These are phyloP conservation scores for Melanotaenia nigrans DNA, from an alignment of 2,797 vertebrate species.

Conservation along the genomic window DNA sequence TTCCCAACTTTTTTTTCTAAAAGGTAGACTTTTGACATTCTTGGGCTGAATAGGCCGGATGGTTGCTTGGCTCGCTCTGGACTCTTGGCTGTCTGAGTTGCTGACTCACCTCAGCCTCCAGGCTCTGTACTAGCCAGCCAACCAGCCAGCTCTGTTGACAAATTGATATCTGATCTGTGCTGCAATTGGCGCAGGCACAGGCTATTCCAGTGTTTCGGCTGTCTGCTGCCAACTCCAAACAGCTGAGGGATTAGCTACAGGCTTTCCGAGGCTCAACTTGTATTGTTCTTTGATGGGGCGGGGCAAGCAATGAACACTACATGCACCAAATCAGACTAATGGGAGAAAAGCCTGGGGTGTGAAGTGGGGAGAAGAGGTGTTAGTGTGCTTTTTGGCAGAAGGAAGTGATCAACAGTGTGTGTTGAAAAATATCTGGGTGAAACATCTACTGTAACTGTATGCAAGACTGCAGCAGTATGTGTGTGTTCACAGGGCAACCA, in stretches of 20 bases:
- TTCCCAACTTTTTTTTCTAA: constrained; percentile 39
- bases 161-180: constrained; percentile 74
- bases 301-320: constrained; percentile 22
- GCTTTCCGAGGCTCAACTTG: constrained; percentile 46
- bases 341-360: constrained; percentile 34
- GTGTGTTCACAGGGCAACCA: constrained; percentile 46
- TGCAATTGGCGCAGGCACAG: constrained; percentile 52
- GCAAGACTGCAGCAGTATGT: constrained; percentile 28
- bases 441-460: constrained; percentile 18
- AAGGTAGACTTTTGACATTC: constrained; percentile 30
- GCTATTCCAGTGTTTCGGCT: constrained; percentile 62
- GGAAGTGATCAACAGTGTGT: constrained; percentile 24
- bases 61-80: constrained; percentile 28
- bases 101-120: constrained; percentile 69
- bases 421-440: constrained; percentile 19
- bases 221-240: constrained; percentile 60
- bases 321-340: constrained; percentile 50
- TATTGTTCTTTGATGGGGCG: constrained; percentile 62
- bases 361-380: constrained; percentile 3
- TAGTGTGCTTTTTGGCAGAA: constrained; percentile 27
- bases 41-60: constrained; percentile 26
- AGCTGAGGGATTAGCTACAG: constrained; percentile 72
- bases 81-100: constrained; percentile 50
- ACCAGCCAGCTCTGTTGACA: constrained; percentile 62
- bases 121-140: constrained; percentile 41